phyloP scores from a whole-genome alignment of 1,140 invertebrate species.

The Ceratina australensis region DNA sequence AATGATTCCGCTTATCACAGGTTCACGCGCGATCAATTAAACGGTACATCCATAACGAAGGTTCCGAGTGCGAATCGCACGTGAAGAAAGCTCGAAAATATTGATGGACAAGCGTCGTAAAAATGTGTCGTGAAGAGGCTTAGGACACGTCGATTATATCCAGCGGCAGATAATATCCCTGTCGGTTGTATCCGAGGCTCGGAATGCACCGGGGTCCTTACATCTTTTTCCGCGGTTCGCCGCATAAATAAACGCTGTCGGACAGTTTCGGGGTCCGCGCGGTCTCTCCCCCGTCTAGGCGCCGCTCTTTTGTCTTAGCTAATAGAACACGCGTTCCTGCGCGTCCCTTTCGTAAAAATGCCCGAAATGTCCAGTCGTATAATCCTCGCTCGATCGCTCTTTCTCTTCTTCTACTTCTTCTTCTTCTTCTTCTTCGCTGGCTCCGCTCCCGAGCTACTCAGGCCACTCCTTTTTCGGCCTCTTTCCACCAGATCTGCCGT shows the following conservation, averaged over 20 bases:
- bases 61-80: no score
- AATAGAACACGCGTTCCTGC: slow-evolving; percentile 79
- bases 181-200: slow-evolving; percentile 54
- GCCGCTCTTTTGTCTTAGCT: slow-evolving; percentile 80
- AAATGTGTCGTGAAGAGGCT: slow-evolving; percentile 58
- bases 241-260: slow-evolving; percentile 78
- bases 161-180: slow-evolving; percentile 62
- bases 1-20: no score
- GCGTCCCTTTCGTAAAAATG: slow-evolving; percentile 76
- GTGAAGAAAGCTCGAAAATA: no score
- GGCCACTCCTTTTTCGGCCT: slow-evolving; percentile 42
- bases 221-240: slow-evolving; percentile 78
- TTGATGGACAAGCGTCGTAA: slow-evolving; percentile 25
- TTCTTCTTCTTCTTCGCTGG: neutral
- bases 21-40: no score
- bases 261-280: slow-evolving; percentile 69
- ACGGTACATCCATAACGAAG: no score
- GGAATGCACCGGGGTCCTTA: slow-evolving; percentile 74
- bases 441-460: slow-evolving; percentile 26
- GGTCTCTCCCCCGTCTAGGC: slow-evolving; percentile 70
- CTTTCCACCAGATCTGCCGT: slow-evolving; percentile 27
- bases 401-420: slow-evolving; percentile 28
- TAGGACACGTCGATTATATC: slow-evolving; percentile 67
- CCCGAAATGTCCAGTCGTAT: slow-evolving; percentile 77
- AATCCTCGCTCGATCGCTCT: slow-evolving; percentile 73